Evolutionary conservation across 2,797 vertebrate species (phyloP).

Genomic region (Ctenopoma kingsleyae): DNA sequence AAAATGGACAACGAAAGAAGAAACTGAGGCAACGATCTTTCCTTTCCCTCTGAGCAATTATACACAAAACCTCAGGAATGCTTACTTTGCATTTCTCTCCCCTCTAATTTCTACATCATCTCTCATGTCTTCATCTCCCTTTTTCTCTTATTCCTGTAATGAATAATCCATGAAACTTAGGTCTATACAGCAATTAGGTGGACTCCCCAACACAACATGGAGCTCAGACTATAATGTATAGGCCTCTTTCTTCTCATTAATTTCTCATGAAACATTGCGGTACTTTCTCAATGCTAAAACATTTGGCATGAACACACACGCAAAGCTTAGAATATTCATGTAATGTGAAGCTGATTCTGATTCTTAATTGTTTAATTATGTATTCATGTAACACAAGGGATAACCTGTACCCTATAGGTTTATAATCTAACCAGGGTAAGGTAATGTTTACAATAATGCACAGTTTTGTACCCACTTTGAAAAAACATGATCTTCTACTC

Average conservation of each 20-base stretch:
- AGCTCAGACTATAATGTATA: constrained; percentile 38
- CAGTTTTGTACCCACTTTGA: no score
- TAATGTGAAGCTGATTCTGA: not conserved
- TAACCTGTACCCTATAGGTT: no score
- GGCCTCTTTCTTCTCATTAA: constrained; percentile 53
- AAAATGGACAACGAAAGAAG: constrained; percentile 3
- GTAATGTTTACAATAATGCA: no score
- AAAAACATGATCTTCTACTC: no score
- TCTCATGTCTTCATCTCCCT: constrained; percentile 22
- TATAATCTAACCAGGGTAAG: no score
- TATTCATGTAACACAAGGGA: no score
- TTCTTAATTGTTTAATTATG: no score
- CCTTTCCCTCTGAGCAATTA: constrained; percentile 36
- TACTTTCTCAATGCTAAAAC: constrained; percentile 33
- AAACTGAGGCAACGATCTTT: constrained; percentile 9
- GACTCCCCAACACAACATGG: constrained; percentile 36
- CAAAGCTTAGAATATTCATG: not conserved
- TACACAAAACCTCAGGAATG: constrained; percentile 56
- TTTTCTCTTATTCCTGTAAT: constrained; percentile 30
- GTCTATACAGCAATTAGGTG: constrained; percentile 46
- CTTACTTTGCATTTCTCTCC: constrained; percentile 47
- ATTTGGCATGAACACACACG: not conserved
- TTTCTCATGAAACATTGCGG: constrained; percentile 63
- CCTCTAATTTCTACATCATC: constrained; percentile 19
- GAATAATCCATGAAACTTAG: constrained; percentile 63